Evolutionary conservation across 2,113 vertebrate species (phyloP).

Genomic region (Kryptolebias marmoratus): DNA sequence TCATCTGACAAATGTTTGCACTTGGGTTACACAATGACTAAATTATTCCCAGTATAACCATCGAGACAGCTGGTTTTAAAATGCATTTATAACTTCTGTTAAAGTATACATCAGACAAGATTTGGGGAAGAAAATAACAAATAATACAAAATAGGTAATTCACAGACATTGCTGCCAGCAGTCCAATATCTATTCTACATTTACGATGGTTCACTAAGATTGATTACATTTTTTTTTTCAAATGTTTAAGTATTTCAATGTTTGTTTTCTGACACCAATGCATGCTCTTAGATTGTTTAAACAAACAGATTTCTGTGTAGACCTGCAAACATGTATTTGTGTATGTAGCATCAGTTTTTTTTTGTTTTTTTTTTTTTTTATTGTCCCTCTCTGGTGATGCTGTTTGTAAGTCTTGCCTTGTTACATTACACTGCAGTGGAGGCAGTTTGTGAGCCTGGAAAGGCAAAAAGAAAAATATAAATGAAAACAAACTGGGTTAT

Average conservation of each 20-base stretch:
- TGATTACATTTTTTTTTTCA: slow-evolving; percentile 35
- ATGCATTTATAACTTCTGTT: slow-evolving; percentile 61
- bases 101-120: slow-evolving; percentile 63
- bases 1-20: background rate
- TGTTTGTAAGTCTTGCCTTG: slow-evolving; percentile 1
- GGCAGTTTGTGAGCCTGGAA: slow-evolving; percentile 24
- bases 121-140: slow-evolving; percentile 64
- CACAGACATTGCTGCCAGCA: slow-evolving; percentile 68
- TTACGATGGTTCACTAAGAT: slow-evolving; percentile 47
- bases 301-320: slow-evolving; percentile 37
- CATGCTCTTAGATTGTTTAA: slow-evolving; percentile 50
- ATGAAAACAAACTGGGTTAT: slow-evolving; percentile 39
- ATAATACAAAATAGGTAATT: slow-evolving; percentile 58
- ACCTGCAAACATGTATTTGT: slow-evolving; percentile 24
- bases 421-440: slow-evolving; percentile 23
- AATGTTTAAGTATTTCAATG: slow-evolving; percentile 40
- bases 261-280: slow-evolving; percentile 45
- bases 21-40: background rate
- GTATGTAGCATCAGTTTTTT: slow-evolving; percentile 38
- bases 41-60: slow-evolving; percentile 22
- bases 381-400: slow-evolving; percentile 39
- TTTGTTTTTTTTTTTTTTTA: slow-evolving; percentile 36
- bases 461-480: slow-evolving; percentile 45
- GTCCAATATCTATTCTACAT: slow-evolving; percentile 47
- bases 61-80: slow-evolving; percentile 53